These are phyloP conservation scores for Littorina saxatilis DNA, from an alignment of 1,140 invertebrate genomes.

Conservation along the genomic window DNA sequence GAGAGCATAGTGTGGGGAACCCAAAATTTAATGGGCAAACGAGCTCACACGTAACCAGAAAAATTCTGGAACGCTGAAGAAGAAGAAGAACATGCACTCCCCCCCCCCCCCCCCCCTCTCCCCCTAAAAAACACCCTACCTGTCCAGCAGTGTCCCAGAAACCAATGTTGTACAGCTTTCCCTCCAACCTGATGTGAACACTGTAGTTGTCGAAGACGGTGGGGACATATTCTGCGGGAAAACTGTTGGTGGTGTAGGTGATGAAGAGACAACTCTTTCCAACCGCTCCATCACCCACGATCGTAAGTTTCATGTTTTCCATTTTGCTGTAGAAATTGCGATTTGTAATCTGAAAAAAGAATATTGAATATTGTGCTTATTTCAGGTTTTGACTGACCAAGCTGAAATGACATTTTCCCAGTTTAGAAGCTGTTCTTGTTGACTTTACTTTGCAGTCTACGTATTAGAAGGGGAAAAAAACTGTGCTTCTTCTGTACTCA, in stretches of 20 bases:
- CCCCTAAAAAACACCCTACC: slow-evolving; percentile 37
- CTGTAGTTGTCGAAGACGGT: slow-evolving; percentile 99
- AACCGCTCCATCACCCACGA: slow-evolving; percentile 99
- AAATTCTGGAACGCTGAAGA: too few relatives aligned
- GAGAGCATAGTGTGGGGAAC: too few relatives aligned
- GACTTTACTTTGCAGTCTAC: not conserved
- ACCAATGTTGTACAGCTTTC: slow-evolving; percentile 85
- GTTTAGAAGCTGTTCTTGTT: not conserved
- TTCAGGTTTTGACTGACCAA: too few relatives aligned
- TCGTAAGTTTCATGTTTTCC: slow-evolving; percentile 88
- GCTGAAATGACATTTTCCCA: not conserved
- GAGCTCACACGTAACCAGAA: too few relatives aligned
- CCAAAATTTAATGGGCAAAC: too few relatives aligned
- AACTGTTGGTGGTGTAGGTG: slow-evolving; percentile 98
- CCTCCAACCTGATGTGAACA: slow-evolving; percentile 96
- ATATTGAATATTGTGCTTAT: too few relatives aligned
- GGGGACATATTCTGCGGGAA: slow-evolving; percentile 98
- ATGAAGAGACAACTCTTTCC: slow-evolving; percentile 98
- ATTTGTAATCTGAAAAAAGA: not conserved
- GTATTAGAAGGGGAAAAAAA: too few relatives aligned
- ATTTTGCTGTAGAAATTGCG: slow-evolving; percentile 18
- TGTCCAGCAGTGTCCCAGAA: slow-evolving; percentile 90
- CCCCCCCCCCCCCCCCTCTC: too few relatives aligned
- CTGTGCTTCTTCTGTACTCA: too few relatives aligned
- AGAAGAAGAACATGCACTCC: too few relatives aligned